These are phyloP conservation scores for Stegana nigrithorax DNA, from an alignment of 2,888 invertebrate genomes.

Conservation along the genomic window DNA sequence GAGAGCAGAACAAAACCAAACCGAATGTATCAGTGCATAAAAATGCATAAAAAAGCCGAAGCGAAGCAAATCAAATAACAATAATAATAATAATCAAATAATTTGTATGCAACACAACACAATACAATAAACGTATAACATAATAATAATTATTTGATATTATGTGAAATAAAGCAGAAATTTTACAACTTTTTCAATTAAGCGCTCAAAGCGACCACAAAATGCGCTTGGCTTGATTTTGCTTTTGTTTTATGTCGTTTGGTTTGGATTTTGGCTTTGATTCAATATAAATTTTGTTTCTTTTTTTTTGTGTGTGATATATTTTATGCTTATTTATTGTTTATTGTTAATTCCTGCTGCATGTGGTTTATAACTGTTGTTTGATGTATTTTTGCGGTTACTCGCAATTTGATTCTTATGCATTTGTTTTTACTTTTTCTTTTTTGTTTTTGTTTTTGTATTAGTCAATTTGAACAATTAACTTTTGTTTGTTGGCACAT, in stretches of 20 bases:
- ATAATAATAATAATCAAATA: neutral
- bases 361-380: neutral
- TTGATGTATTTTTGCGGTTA: conserved; percentile 5
- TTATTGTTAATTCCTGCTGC: neutral
- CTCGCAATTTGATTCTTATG: neutral
- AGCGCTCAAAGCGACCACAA: neutral
- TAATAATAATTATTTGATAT: conserved; percentile 15
- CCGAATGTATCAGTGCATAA: too few species aligned
- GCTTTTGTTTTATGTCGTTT: too few species aligned
- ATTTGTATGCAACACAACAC: neutral
- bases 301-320: too few species aligned
- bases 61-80: neutral
- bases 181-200: conserved; percentile 8
- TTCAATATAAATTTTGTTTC: too few species aligned
- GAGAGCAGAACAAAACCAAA: too few species aligned
- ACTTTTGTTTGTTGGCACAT: too few species aligned
- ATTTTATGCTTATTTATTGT: too few species aligned
- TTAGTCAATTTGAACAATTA: too few species aligned
- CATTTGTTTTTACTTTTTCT: neutral
- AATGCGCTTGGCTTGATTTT: too few species aligned
- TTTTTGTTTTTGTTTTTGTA: neutral
- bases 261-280: too few species aligned
- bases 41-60: neutral
- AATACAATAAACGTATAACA: neutral
- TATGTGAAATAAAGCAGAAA: neutral